These are phyloP conservation scores for Alca torda DNA, from an alignment of 2,797 vertebrate species.

Conservation along the genomic window DNA sequence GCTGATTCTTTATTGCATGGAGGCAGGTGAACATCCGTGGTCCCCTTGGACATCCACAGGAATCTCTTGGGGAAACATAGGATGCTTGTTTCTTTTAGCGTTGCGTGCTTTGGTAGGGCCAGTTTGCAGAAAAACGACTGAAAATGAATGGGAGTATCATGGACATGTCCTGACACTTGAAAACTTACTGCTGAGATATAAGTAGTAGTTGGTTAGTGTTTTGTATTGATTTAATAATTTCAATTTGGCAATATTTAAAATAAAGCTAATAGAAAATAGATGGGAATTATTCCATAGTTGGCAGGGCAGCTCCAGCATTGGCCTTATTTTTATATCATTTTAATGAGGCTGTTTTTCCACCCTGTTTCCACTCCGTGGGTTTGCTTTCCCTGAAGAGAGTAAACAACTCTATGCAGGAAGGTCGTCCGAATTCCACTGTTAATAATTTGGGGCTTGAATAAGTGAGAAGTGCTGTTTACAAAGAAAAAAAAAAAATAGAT, in stretches of 20 bases:
- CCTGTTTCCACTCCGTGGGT: slow-evolving; percentile 18
- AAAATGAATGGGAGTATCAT: neutral
- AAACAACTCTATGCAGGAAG: slow-evolving; percentile 60
- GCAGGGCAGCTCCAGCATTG: neutral
- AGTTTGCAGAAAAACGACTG: neutral
- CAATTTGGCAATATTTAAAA: neutral
- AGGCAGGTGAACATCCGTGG: neutral
- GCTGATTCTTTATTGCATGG: fast-evolving
- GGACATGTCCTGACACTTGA: fast-evolving
- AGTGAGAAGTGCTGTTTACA: slow-evolving; percentile 69
- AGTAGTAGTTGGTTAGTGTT: neutral
- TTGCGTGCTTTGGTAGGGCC: neutral
- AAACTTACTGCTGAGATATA: neutral
- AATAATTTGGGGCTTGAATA: slow-evolving; percentile 25
- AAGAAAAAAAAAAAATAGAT: neutral
- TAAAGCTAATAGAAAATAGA: neutral
- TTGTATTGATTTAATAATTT: neutral
- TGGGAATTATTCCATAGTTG: neutral
- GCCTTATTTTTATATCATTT: neutral
- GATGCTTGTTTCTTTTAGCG: neutral
- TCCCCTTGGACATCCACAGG: neutral
- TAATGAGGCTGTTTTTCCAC: neutral
- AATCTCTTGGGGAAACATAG: fast-evolving
- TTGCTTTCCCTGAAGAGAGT: slow-evolving; percentile 54
- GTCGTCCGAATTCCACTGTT: slow-evolving; percentile 55